phyloP scores from a whole-genome alignment of 2,888 invertebrate species.

The Chelonus formosanus region DNA sequence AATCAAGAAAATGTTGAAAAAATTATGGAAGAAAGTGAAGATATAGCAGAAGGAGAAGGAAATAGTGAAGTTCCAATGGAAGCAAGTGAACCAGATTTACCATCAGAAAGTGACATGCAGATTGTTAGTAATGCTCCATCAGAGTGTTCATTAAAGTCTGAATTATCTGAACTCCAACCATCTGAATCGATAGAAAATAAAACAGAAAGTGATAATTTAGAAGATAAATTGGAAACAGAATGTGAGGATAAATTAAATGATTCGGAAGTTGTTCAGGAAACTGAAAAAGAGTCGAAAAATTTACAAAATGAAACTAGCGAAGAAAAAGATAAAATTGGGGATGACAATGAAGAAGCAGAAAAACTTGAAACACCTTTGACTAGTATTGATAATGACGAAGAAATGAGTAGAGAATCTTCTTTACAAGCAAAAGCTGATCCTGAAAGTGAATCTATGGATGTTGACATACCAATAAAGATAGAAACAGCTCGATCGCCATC shows the following conservation, averaged over 20 bases:
- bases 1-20: slow-evolving; percentile 33
- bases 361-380: slow-evolving; percentile 1
- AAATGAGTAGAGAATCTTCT: no score
- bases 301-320: no score
- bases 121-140: slow-evolving; percentile 35
- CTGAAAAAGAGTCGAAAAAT: not conserved
- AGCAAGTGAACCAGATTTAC: slow-evolving; percentile 37
- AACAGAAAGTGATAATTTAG: slow-evolving; percentile 24
- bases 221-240: slow-evolving; percentile 37
- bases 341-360: slow-evolving; percentile 20
- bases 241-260: slow-evolving; percentile 40
- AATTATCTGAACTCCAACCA: slow-evolving; percentile 26
- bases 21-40: slow-evolving; percentile 49
- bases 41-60: slow-evolving; percentile 19
- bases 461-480: slow-evolving; percentile 3
- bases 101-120: slow-evolving; percentile 41
- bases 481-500: not conserved
- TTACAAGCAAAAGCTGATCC: slow-evolving; percentile 11
- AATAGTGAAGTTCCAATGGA: slow-evolving; percentile 35
- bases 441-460: slow-evolving; percentile 12
- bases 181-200: slow-evolving; percentile 26
- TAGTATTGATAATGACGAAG: no score
- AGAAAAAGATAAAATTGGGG: not conserved
- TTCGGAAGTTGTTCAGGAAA: slow-evolving; percentile 32
- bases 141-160: slow-evolving; percentile 33